phyloP scores from a whole-genome alignment of 2,113 vertebrate genomes.

The Galeopterus variegatus region DNA sequence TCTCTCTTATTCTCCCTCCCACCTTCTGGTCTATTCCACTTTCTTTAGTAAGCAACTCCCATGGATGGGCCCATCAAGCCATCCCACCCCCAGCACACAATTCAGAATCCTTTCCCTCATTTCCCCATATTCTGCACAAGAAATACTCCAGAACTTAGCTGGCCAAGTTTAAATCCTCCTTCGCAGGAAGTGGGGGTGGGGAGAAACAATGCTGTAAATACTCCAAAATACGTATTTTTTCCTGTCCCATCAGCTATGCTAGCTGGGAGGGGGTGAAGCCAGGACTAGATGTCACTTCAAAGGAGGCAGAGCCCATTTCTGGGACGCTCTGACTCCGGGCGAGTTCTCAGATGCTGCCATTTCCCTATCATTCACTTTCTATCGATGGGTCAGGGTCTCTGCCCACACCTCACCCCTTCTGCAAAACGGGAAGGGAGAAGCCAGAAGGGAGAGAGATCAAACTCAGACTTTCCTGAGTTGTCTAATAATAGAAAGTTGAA shows the following conservation, averaged over 20 bases:
- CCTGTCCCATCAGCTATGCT: slow-evolving; percentile 24
- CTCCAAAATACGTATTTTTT: slow-evolving; percentile 50
- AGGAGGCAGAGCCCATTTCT: neutral
- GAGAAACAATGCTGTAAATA: neutral
- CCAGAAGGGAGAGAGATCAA: neutral
- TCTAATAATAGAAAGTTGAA: slow-evolving; percentile 77
- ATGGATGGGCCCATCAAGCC: neutral
- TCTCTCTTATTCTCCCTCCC: neutral
- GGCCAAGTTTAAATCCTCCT: slow-evolving; percentile 1
- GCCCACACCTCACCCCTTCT: too few species aligned
- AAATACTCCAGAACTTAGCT: neutral
- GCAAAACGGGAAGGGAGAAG: neutral
- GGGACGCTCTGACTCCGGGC: neutral
- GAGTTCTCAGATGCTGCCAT: neutral
- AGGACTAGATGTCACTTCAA: neutral
- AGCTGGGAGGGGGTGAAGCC: slow-evolving; percentile 33
- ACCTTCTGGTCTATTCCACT: neutral
- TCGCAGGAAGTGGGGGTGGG: slow-evolving; percentile 60
- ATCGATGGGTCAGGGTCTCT: neutral
- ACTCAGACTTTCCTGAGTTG: slow-evolving; percentile 18
- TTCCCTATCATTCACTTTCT: neutral
- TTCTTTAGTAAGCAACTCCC: neutral
- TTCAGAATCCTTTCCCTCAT: neutral
- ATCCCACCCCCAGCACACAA: neutral
- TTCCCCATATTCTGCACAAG: neutral